Evolutionary conservation across 2,888 invertebrate genomes (phyloP).

Genomic region (Calliscelio sp.): DNA sequence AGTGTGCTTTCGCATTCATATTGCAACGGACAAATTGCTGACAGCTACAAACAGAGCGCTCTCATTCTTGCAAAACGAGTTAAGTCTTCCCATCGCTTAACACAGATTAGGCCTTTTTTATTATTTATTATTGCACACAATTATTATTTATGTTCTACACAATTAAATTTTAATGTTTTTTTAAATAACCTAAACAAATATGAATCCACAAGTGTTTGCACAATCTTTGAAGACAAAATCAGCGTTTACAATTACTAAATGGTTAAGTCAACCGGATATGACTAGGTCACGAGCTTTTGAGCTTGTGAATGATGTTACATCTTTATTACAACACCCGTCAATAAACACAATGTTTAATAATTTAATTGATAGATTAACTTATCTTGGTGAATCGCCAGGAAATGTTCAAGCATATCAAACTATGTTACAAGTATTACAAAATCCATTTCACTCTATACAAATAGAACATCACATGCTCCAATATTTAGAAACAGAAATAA

Average conservation of each 20-base stretch:
- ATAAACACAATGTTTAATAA: slow-evolving; percentile 26
- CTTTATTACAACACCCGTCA: slow-evolving; percentile 13
- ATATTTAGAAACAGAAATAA: slow-evolving; percentile 14
- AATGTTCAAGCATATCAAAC: slow-evolving; percentile 44
- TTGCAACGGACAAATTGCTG: slow-evolving; percentile 13
- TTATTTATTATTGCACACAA: not conserved
- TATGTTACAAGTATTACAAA: slow-evolving; percentile 26
- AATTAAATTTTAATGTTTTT: no score
- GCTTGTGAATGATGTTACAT: slow-evolving; percentile 34
- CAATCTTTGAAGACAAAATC: slow-evolving; percentile 20
- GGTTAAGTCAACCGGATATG: slow-evolving; percentile 40
- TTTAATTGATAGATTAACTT: slow-evolving; percentile 14
- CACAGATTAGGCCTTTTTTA: not conserved
- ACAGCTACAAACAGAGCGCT: slow-evolving; percentile 24
- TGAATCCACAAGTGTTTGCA: slow-evolving; percentile 26
- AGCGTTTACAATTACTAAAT: slow-evolving; percentile 14
- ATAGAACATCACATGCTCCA: slow-evolving; percentile 5
- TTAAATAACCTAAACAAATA: no score
- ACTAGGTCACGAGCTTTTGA: slow-evolving; percentile 31
- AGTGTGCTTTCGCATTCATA: slow-evolving; percentile 1
- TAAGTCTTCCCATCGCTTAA: not conserved
- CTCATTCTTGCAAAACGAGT: slow-evolving; percentile 20
- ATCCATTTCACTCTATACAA: slow-evolving; percentile 17
- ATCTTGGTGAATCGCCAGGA: slow-evolving; percentile 25
- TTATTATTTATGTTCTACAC: no score